Percentiles rank a stretch among this genome's conserved stretches.
Conservation (phyloP, 2,797 vertebrate genomes). For the Cirrhinus molitorella region DNA sequence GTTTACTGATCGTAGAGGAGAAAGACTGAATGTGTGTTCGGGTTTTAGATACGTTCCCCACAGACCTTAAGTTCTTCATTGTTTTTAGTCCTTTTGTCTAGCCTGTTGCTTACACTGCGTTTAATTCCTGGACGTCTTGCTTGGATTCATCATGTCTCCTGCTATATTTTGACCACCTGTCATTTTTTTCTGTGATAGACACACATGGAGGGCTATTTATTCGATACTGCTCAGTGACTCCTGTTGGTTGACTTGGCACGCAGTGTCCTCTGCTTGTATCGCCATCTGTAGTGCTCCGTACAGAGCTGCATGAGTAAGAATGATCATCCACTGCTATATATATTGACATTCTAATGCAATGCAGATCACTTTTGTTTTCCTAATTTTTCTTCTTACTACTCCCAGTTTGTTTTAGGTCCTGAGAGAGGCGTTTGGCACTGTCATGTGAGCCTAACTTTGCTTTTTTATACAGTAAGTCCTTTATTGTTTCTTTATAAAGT, state of each 20-base stretch:
- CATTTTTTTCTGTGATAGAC: conserved; percentile 39
- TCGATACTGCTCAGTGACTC: conserved; percentile 19
- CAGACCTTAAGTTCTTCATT: conserved; percentile 30
- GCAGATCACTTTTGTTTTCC: neutral
- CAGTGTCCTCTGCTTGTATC: conserved; percentile 27
- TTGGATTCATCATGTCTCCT: conserved; percentile 10
- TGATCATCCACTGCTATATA: conserved; percentile 10
- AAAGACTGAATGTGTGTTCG: conserved; percentile 18
- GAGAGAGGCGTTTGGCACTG: conserved; percentile 23
- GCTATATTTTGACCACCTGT: conserved; percentile 42
- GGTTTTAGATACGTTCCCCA: neutral
- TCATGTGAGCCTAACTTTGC: conserved; percentile 29
- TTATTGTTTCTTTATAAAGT: conserved; percentile 1
- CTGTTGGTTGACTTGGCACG: conserved; percentile 46
- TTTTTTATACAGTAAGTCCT: conserved; percentile 37
- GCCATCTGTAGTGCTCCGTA: conserved; percentile 36
- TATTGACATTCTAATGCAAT: conserved; percentile 2
- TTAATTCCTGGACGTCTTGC: conserved; percentile 8
- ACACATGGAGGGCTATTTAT: conserved; percentile 41
- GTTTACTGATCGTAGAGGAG: conserved; percentile 50
- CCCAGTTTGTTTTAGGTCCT: conserved; percentile 29
- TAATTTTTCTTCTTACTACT: neutral
- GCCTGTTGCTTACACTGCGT: neutral
- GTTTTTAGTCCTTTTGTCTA: conserved; percentile 26
- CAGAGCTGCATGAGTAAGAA: conserved; percentile 42